Base-by-base conservation (phyloP, 2,888 invertebrate genomes). In the Chalcosyrphus nemorum region DNA sequence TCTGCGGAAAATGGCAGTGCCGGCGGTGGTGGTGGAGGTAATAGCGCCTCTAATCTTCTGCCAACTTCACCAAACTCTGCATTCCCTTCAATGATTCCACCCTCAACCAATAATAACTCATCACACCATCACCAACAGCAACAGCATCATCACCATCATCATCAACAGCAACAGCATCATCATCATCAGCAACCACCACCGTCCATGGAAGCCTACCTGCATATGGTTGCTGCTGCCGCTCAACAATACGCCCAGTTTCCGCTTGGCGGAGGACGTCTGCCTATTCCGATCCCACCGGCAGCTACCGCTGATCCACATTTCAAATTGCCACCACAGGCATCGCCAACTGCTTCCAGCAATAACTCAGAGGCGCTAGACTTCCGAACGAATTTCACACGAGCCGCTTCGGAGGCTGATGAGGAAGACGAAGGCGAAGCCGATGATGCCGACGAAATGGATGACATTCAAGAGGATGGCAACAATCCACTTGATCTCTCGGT, bases 151-250 rank as follows among this genome's bases (percentile, higher is more conserved):
- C 94, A 13, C 93, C 94, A n/a, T 92, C 95, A 38, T 91, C 75
- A 74, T 0, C 81, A 81, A 0, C 77, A 77, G 2, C 95, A 38
- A 91, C 75, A 74, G 0, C 81, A 81, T 0, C 77, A 77, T 2
- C 82, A 82, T 19, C 78, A 78, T 27, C 87, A 87, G 15, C 89
- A 88, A 29, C 96, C 95, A 90, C 95, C 95, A 19, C 95, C 96
- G 52, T 95, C 96, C 2, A 96, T 96, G 93, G 96, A 96, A 80
- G 96, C 96, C n/a, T 96, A 96, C 90, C 93, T 96, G 76, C 95
- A 95, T 78, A 90, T 90, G 91, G 95, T 95, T 2, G 95, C 95
- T 15, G 94, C 94, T 4, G 95, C 95, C 1, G 95, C 95, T 1
- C 94, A 94, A 87, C 96, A 96, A 87, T 95, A 96, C 90, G 94